A percentile compares a stretch with the other conserved stretches of the same genome.
phyloP scores from a whole-genome alignment of 2,797 vertebrate species.

The Passerculus sandwichensis region DNA sequence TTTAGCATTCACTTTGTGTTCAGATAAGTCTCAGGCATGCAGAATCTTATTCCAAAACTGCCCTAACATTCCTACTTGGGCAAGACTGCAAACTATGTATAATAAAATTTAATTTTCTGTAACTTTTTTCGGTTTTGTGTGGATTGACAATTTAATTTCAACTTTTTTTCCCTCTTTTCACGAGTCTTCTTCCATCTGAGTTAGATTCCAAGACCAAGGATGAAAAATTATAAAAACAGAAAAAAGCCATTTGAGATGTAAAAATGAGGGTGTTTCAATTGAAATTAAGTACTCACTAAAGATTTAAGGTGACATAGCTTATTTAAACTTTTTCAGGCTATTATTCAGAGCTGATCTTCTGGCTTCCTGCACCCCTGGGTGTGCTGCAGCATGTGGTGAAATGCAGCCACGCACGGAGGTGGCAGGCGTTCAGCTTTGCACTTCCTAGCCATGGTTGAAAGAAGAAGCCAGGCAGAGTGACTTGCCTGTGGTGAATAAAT shows the following conservation, averaged over 20 bases:
- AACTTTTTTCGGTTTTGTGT: not conserved
- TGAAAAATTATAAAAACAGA: not conserved
- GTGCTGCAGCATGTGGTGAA: rapidly evolving
- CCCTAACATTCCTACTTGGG: not conserved
- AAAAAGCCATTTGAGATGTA: not conserved
- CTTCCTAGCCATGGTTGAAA: not conserved
- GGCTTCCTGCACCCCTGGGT: not conserved
- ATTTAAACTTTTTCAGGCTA: not conserved
- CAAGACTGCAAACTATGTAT: not conserved
- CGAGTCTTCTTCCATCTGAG: not conserved
- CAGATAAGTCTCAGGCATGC: not conserved
- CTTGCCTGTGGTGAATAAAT: rapidly evolving
- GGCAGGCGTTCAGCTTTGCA: not conserved
- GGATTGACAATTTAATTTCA: not conserved
- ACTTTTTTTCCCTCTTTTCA: not conserved
- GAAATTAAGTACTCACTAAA: not conserved
- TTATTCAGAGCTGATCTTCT: not conserved
- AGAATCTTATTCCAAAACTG: not conserved
- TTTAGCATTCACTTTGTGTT: not conserved
- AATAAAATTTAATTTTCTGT: not conserved
- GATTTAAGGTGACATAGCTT: not conserved
- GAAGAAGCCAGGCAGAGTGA: not conserved
- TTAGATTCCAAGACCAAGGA: not conserved
- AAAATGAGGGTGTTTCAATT: not conserved
- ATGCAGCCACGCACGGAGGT: rapidly evolving